A percentile compares a stretch with the other conserved stretches of the same genome.
phyloP scores from a whole-genome alignment of 2,113 vertebrate genomes.

The Pungitius pungitius region DNA sequence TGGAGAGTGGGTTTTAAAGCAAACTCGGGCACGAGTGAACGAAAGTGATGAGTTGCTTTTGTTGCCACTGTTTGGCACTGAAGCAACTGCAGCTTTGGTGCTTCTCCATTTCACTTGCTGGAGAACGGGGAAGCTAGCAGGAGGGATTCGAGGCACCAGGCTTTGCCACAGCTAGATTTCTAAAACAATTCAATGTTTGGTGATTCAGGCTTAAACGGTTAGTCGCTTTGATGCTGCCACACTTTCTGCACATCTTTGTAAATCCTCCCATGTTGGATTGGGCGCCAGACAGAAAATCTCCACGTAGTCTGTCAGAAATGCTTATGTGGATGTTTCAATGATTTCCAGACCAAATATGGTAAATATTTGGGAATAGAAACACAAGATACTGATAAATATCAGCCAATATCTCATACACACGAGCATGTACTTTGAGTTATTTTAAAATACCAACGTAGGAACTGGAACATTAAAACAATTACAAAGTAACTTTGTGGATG shows the following conservation, averaged over 20 bases:
- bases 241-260: not conserved
- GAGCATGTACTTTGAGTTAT: not conserved
- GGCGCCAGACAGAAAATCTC: not conserved
- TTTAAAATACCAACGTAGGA: not conserved
- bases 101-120: not conserved
- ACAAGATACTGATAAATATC: too few species aligned
- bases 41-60: conserved; percentile 14
- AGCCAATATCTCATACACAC: not conserved
- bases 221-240: not conserved
- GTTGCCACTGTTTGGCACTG: conserved; percentile 10
- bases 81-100: not conserved
- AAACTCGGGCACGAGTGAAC: not conserved
- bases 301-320: not conserved
- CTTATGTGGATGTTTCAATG: not conserved
- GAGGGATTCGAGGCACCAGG: not conserved
- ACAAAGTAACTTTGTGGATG: not conserved
- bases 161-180: not conserved
- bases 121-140: not conserved
- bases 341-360: not conserved
- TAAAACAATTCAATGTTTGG: not conserved
- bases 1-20: conserved; percentile 5
- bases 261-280: not conserved
- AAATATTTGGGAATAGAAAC: not conserved
- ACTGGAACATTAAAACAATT: not conserved
- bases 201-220: not conserved